Evolutionary conservation across 2,113 vertebrate genomes (phyloP).

Genomic region (Nothoprocta perdicaria): DNA sequence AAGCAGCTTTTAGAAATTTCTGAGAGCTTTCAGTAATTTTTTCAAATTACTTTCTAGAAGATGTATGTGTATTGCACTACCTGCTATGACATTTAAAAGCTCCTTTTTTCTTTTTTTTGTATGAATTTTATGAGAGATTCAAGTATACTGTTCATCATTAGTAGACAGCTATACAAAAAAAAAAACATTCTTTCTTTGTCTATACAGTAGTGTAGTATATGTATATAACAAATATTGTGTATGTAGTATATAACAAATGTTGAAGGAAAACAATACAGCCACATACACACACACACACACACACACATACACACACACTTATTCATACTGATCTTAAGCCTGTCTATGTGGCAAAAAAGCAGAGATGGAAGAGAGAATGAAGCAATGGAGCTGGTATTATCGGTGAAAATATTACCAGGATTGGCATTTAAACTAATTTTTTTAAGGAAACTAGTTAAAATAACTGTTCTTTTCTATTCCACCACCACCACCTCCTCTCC

Average conservation of each 20-base stretch:
- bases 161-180: background rate
- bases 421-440: background rate
- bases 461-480: background rate
- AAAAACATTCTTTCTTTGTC: background rate
- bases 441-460: background rate
- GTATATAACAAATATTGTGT: background rate
- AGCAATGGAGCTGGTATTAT: background rate
- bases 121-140: background rate
- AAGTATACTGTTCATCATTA: background rate
- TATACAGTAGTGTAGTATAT: no score
- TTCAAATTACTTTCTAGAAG: background rate
- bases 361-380: background rate
- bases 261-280: background rate
- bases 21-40: background rate
- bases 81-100: background rate
- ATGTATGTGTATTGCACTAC: background rate
- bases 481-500: no score
- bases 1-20: background rate
- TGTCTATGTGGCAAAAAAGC: background rate
- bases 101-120: background rate
- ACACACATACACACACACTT: background rate
- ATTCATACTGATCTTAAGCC: background rate
- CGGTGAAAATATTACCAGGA: background rate
- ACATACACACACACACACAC: background rate
- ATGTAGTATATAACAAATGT: background rate